Percentiles rank a stretch among this genome's conserved stretches.
phyloP scores from a whole-genome alignment of 64 coral and sea anemone species.

The Anthopleura sola region DNA sequence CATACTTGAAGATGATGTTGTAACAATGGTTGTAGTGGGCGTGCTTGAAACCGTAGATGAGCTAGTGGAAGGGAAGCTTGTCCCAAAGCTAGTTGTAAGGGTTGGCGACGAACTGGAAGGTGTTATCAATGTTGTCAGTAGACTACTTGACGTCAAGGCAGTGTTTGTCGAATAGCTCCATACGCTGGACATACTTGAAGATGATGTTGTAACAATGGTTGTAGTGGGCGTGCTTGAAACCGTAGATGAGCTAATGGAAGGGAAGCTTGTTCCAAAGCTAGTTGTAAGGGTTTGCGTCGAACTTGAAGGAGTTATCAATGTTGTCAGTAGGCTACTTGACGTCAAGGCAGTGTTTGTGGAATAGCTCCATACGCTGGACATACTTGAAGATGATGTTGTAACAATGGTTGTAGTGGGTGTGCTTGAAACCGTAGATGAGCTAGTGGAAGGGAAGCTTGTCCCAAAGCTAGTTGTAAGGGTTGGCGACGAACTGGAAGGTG shows the following conservation, averaged over 20 bases:
- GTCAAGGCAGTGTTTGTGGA: background rate
- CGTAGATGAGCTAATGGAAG: background rate
- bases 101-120: background rate
- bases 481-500: background rate
- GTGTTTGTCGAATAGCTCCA: slow-evolving; percentile 9
- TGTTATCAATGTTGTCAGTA: background rate
- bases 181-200: background rate
- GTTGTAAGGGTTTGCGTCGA: background rate
- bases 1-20: background rate
- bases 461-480: background rate
- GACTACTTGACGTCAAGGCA: background rate
- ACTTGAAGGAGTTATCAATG: background rate
- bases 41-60: background rate
- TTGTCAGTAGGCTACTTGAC: background rate
- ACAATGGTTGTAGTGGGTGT: background rate
- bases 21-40: background rate
- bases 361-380: slow-evolving; percentile 11
- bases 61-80: background rate
- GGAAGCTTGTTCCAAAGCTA: background rate
- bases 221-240: background rate
- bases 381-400: background rate
- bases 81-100: slow-evolving; percentile 8
- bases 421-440: background rate
- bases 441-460: background rate
- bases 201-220: background rate